Conservation (phyloP, 2,797 vertebrate genomes). For the Propithecus deckenii region DNA sequence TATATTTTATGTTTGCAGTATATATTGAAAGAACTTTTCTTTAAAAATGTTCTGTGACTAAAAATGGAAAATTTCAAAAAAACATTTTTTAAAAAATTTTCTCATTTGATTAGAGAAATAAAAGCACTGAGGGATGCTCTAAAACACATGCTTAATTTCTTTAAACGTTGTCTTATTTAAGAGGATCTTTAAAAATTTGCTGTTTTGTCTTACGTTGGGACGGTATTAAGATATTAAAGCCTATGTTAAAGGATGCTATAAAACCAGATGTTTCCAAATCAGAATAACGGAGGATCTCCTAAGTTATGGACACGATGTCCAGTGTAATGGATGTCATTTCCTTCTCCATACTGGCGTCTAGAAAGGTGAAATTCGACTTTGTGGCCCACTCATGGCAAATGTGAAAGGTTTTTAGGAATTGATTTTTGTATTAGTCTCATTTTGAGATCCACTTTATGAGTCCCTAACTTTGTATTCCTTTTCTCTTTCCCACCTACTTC, state of each 20-base stretch:
- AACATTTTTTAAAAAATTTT: not conserved
- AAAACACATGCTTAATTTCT: not conserved
- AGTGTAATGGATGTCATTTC: not conserved
- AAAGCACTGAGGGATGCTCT: not conserved
- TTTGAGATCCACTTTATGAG: constrained; percentile 68
- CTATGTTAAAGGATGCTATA: not conserved
- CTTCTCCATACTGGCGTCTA: constrained; percentile 24
- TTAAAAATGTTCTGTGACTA: not conserved
- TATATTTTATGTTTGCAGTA: not conserved
- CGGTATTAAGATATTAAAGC: not conserved
- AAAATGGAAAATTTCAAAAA: not conserved
- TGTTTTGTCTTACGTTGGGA: not conserved
- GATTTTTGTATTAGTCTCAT: constrained; percentile 75
- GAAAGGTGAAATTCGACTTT: constrained; percentile 8
- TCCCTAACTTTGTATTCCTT: constrained; percentile 53
- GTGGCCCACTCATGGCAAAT: constrained; percentile 37
- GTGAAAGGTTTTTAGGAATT: constrained; percentile 64
- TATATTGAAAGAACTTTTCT: not conserved
- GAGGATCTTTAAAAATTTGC: not conserved
- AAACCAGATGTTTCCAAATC: not conserved
- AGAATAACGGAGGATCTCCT: not conserved
- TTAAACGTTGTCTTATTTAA: not conserved
- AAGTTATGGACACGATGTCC: not conserved
- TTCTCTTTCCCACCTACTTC: constrained; percentile 61
- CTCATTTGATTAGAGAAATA: not conserved